Base-by-base conservation (phyloP, 2,113 vertebrate genomes). In the Talpa occidentalis region DNA sequence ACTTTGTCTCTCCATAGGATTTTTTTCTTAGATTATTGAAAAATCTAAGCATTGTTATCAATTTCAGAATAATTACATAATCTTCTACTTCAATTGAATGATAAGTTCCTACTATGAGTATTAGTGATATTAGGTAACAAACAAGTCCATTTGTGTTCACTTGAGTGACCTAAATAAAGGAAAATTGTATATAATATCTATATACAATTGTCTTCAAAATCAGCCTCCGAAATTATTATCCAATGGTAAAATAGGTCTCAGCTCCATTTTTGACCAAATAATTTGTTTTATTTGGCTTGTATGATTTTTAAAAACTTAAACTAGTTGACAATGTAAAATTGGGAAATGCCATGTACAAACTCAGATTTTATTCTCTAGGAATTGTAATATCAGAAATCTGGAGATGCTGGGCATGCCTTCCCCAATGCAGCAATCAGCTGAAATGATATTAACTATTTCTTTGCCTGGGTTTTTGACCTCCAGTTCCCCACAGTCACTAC, bases 31-130 rank as follows among this genome's bases (percentile, higher is more conserved):
- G 26, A 67, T 77, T 84, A 84, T 89, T 87, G 60, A 89, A 88
- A 73, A 93, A 19, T 16, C 16, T 60, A 79, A 85, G 49, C 4
- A 52, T 42, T 94, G 73, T 91, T 80, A 90, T 19, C 35, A 87
- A 52, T 93, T 93, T 89, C 74, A 94, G 60, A 86, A 78, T 85
- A 82, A 79, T 72, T 88, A 9, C 16, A 66, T 95, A 83, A 83
- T 62, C 10, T 3, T 88, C 42, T 79, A n/a, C 30, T 91, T 81
- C 8, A 60, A 52, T 42, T 96, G 35, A 80, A 76, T 60, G 83
- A 92, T 42, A 94, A 88, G 62, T 74, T 95, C 30, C 54, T 86
- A 37, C 6, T 78, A 62, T 86, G 52, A 67, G 40, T 86, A 80
- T 84, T 80, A 52, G 14, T 44, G 67, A 26, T 94, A 70, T 90